Base-by-base conservation (phyloP, 2,888 invertebrate species). In the Apodemia hepburni region DNA sequence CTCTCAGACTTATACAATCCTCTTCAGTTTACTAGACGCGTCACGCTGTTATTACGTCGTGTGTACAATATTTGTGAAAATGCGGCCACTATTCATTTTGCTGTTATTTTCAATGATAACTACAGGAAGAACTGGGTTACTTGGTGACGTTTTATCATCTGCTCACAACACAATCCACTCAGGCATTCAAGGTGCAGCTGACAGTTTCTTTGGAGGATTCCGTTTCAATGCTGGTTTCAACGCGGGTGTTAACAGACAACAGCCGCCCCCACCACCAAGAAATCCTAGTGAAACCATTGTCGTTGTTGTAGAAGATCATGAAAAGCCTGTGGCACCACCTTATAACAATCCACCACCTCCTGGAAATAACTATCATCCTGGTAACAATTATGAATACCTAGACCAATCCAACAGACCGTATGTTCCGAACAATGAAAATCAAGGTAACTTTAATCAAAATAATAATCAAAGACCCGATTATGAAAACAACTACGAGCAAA, bases 371-470 rank as follows among this genome's bases (percentile, higher is more conserved):
- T 11, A 47, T 15, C n/a, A 45, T 12, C 27, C 42, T 45, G 61
- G 58, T 22, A 57, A 62, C 27, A 29, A 62, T 17, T 15, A 58
- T 58, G 6, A 9, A 7, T 11, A 58, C 11, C 67, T 69, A 61
- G 62, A 70, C 60, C 61, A 68, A 58, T 64, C 65, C 7, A 59
- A 70, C 58, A 65, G 61, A 61, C 68, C 70, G 38, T 68, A 59
- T 38, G 51, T 51, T 42, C 63, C 61, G 12, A 54, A 66, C 45
- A 61, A 58, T 61, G 18, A 51, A 59, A 61, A 64, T 51, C 42
- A 61, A 61, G 57, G 18, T 17, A 38, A 42, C 7, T 42, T 9
- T 22, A n/a, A 61, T 61, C 61, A 54, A 54, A 54, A 54, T 35
- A 38, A 54, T 38, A 22, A 54, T 33, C 61, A 61, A 18, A 58